Conservation (phyloP, 1,140 invertebrate species). For the Euwallacea fornicatus region DNA sequence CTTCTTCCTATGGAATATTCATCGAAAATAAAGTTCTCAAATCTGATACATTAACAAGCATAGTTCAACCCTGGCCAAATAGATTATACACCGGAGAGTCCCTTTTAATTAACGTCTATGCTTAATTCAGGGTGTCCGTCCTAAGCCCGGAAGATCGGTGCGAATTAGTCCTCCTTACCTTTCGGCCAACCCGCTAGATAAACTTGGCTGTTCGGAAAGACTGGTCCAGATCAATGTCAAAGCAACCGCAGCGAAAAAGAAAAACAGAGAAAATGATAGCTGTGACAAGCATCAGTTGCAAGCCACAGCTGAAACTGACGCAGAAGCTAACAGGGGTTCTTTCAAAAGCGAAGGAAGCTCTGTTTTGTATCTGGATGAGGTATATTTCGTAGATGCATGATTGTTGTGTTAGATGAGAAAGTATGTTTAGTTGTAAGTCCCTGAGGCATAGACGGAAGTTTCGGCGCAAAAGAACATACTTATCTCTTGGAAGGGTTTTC, state of each 20-base stretch:
- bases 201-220: slow-evolving; percentile 22
- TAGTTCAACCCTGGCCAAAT: too few species aligned
- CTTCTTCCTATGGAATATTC: too few species aligned
- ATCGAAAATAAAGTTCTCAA: too few species aligned
- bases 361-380: too few species aligned
- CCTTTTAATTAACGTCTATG: neutral
- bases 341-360: neutral
- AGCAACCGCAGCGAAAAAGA: slow-evolving; percentile 9
- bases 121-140: slow-evolving; percentile 33
- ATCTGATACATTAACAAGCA: too few species aligned
- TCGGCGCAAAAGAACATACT: too few species aligned
- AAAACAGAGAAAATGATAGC: slow-evolving; percentile 1
- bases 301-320: slow-evolving; percentile 8
- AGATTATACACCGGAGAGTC: neutral
- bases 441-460: too few species aligned
- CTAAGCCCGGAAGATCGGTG: slow-evolving; percentile 41
- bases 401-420: too few species aligned
- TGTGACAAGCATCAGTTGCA: too few species aligned
- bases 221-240: slow-evolving; percentile 35
- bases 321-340: neutral
- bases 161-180: slow-evolving; percentile 31
- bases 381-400: too few species aligned
- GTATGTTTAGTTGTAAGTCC: too few species aligned
- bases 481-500: too few species aligned
- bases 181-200: neutral